phyloP scores from a whole-genome alignment of 2,113 vertebrate species.

The Rhodinocichla rosea region DNA sequence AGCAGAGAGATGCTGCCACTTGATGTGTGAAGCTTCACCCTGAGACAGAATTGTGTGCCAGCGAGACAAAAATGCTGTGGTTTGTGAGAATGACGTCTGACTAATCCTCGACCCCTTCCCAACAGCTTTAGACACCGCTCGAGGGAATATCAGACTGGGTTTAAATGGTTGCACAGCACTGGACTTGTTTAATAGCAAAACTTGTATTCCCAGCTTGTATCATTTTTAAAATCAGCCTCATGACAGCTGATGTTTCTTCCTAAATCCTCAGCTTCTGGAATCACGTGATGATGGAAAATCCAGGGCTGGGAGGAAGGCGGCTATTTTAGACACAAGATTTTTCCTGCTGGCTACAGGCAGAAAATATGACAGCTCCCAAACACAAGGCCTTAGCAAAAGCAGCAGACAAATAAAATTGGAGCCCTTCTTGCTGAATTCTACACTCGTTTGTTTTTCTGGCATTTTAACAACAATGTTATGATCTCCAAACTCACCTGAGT shows the following conservation, averaged over 20 bases:
- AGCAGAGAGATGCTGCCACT: not conserved
- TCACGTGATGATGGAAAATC: not conserved
- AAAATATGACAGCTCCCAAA: not conserved
- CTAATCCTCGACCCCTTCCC: not conserved
- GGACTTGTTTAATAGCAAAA: not conserved
- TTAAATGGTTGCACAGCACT: not conserved
- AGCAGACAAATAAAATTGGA: not conserved
- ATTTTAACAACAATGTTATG: not conserved
- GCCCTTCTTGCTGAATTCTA: not conserved
- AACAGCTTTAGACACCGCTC: not conserved
- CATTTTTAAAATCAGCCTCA: not conserved
- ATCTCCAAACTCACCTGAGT: not conserved
- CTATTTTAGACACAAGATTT: not conserved
- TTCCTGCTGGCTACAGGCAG: slow-evolving; percentile 15
- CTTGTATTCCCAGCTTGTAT: not conserved
- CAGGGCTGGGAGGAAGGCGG: not conserved
- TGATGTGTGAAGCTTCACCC: not conserved
- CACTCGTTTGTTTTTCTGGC: not conserved
- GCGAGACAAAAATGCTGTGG: not conserved
- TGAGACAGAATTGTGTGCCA: not conserved
- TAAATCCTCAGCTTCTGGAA: not conserved
- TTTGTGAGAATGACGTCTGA: not conserved
- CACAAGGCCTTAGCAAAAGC: not conserved
- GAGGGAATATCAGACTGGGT: not conserved
- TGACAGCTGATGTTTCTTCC: not conserved